Evolutionary conservation across 2,113 vertebrate genomes (phyloP), one percentile per base, ranked within the genome.

Genomic region (Nibea albiflora): DNA sequence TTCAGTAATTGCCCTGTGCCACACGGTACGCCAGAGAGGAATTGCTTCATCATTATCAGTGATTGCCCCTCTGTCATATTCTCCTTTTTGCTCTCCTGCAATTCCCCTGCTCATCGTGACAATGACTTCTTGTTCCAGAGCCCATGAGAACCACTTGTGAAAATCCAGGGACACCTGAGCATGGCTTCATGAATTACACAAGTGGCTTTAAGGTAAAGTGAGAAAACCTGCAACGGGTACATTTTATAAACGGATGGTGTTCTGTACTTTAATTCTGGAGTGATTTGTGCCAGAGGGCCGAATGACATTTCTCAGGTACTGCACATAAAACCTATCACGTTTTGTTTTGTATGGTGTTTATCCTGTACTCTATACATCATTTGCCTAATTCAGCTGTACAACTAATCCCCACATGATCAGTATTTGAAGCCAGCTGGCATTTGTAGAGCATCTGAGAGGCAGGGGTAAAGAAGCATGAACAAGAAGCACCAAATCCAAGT

Each of bases 111-210:
- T 88, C 54, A 83, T 76, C 20, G 17, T 64, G 24, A 80, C 65
- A 79, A 67, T 80, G 31, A 44, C 83, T 73, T 76, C 77, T 92
- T 68, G 79, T 91, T 92, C 70, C 85, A 99, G 98, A 99, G 91
- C 96, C 97, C 11, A 96, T 95, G 8, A 96, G 96, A 47, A 98
- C 96, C 7, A 93, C 97, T 0, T 99, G 98, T 95, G 97, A 97
- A 90, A 99, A 98, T 84, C 98, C 97, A 39, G 97, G 97, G 28
- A 96, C 96, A 7, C 98, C 97, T 24, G 95, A 96, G 46, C 95
- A 97, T 0, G 98, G 98, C 68, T 97, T 96, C 84, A 96, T 99
- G 90, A 99, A 99, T 86, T 97, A 96, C 85, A 98, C 97, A 50
- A 96, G 97, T 77, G 98, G 98, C 78, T 99, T 97, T 87, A 98